Evolutionary conservation across 1,140 invertebrate species (phyloP).

Genomic region (Thalassaphorura encarpata): DNA sequence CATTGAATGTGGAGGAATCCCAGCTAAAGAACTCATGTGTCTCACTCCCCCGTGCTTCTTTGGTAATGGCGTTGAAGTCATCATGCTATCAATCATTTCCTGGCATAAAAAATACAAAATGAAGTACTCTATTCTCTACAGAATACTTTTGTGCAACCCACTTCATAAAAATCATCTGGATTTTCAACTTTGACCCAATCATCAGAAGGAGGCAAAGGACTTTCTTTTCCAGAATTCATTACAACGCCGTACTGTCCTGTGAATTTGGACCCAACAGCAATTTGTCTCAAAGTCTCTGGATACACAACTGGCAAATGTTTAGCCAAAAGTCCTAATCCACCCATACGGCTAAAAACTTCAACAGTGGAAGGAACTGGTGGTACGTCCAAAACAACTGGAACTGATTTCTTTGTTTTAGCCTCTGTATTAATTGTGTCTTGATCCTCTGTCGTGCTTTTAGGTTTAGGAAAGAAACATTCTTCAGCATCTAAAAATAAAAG

Average conservation of each 20-base stretch:
- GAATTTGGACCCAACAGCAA: constrained; percentile 21
- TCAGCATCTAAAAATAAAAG: no score
- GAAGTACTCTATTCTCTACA: constrained; percentile 1
- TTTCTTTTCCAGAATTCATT: background rate
- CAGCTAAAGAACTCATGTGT: constrained; percentile 37
- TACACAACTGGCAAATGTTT: constrained; percentile 75
- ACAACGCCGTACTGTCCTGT: background rate
- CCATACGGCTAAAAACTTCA: constrained; percentile 70
- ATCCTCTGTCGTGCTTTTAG: no score
- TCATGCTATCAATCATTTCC: constrained; percentile 31
- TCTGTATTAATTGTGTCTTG: no score
- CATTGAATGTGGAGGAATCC: constrained; percentile 75
- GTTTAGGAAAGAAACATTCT: background rate
- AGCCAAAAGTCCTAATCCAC: constrained; percentile 75
- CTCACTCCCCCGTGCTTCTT: constrained; percentile 15
- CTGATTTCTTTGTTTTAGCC: no score
- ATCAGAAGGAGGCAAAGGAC: constrained; percentile 36
- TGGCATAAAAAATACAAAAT: constrained; percentile 7
- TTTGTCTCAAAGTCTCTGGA: constrained; percentile 55
- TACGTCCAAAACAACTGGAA: constrained; percentile 28
- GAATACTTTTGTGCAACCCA: constrained; percentile 28
- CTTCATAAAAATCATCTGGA: constrained; percentile 61
- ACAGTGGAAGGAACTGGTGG: constrained; percentile 52
- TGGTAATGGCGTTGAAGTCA: constrained; percentile 26
- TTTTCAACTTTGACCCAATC: constrained; percentile 73